A percentile compares a stretch with the other conserved stretches of the same genome.
phyloP scores from a whole-genome alignment of 2,113 vertebrate species.

The Platycercus adscitus region DNA sequence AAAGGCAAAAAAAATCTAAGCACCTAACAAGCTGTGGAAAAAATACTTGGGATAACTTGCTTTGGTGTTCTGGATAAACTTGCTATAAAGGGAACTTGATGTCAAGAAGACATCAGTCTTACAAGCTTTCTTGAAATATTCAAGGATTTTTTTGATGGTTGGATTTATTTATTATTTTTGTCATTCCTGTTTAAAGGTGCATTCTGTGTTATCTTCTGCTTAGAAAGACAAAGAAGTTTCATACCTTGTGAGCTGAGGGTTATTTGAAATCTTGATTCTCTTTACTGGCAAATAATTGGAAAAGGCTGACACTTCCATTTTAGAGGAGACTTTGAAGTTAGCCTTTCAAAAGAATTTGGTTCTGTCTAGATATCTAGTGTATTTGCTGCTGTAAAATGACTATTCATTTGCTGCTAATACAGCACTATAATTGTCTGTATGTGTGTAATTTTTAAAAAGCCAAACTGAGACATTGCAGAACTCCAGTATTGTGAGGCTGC shows the following conservation, averaged over 20 bases:
- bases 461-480: background rate
- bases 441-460: background rate
- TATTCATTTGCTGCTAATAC: background rate
- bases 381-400: background rate
- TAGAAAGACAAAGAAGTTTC: background rate
- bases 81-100: background rate
- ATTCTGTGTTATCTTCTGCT: background rate
- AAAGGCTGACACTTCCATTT: background rate
- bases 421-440: background rate
- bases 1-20: background rate
- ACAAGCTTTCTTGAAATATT: background rate
- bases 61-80: background rate
- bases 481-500: background rate
- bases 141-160: background rate
- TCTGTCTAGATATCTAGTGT: background rate
- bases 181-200: background rate
- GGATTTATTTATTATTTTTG: background rate
- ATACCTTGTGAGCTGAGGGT: background rate
- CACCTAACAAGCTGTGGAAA: background rate
- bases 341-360: background rate
- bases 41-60: background rate
- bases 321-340: background rate
- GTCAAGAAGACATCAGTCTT: background rate
- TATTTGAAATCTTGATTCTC: background rate
- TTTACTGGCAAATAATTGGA: background rate